Conservation (phyloP, 1,140 invertebrate species). For the Solen grandis region DNA sequence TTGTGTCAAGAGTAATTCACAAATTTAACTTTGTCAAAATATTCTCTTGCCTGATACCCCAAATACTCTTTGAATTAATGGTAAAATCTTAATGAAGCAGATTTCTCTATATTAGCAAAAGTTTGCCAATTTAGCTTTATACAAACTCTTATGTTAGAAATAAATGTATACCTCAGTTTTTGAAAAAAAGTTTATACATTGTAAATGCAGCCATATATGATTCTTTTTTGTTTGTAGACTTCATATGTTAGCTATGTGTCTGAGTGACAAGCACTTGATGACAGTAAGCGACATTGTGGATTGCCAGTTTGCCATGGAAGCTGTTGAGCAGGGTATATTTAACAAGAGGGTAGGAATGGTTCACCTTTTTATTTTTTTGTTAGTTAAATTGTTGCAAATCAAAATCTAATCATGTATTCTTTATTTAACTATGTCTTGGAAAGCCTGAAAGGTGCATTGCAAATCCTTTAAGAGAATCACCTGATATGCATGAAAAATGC, state of each 20-base stretch:
- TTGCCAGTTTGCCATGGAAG: neutral
- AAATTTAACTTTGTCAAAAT: no score
- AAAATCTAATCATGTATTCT: neutral
- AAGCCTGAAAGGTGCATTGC: neutral
- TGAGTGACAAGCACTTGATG: neutral
- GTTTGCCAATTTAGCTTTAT: no score
- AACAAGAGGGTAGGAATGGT: neutral
- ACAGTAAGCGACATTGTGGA: neutral
- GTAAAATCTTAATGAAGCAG: no score
- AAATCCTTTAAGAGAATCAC: neutral
- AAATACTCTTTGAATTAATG: no score
- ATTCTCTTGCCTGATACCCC: no score
- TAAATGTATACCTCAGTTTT: no score
- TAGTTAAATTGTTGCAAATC: neutral
- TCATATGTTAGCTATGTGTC: neutral
- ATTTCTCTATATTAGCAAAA: no score
- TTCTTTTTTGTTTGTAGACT: conserved; percentile 23
- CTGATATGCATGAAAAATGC: neutral
- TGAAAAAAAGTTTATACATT: no score
- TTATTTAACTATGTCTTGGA: neutral
- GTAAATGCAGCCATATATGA: no score
- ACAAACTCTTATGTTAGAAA: no score
- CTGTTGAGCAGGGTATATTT: neutral
- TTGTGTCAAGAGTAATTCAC: no score
- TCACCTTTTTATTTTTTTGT: neutral